Conservation (phyloP, 2,797 vertebrate species). For the Intellagama lesueurii region DNA sequence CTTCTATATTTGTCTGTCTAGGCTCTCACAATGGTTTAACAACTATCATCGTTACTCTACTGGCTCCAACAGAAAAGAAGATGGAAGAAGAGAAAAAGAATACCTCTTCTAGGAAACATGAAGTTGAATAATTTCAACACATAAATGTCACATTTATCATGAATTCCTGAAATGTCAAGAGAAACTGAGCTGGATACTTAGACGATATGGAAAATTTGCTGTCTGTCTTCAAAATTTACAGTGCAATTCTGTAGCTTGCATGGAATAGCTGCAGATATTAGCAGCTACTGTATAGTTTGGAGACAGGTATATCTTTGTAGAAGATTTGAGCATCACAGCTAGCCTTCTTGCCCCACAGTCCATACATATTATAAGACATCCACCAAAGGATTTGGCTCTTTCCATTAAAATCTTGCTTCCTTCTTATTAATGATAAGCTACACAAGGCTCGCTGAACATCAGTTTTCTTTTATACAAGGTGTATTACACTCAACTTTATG, state of each 20-base stretch:
- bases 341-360: neutral
- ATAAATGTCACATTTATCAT: constrained; percentile 45
- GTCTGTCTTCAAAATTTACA: too few relatives aligned
- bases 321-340: neutral
- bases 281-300: neutral
- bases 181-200: neutral
- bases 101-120: constrained; percentile 67
- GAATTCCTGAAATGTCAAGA: neutral
- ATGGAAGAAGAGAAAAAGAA: constrained; percentile 69
- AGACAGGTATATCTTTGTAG: neutral
- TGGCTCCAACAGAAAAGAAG: constrained; percentile 68
- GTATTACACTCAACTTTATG: neutral
- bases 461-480: neutral
- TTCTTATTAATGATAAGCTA: constrained; percentile 6
- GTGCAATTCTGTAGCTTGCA: too few relatives aligned
- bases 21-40: constrained; percentile 25
- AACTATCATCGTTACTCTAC: constrained; percentile 62
- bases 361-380: neutral
- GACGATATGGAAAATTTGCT: neutral
- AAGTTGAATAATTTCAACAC: constrained; percentile 69
- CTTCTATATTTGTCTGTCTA: constrained; percentile 49
- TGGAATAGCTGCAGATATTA: neutral
- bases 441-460: neutral
- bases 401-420: neutral
- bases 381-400: neutral